A percentile compares a stretch with the other conserved stretches of the same genome.
Evolutionary conservation across 2,113 vertebrate species (phyloP).

Genomic region (Mus spicilegus): DNA sequence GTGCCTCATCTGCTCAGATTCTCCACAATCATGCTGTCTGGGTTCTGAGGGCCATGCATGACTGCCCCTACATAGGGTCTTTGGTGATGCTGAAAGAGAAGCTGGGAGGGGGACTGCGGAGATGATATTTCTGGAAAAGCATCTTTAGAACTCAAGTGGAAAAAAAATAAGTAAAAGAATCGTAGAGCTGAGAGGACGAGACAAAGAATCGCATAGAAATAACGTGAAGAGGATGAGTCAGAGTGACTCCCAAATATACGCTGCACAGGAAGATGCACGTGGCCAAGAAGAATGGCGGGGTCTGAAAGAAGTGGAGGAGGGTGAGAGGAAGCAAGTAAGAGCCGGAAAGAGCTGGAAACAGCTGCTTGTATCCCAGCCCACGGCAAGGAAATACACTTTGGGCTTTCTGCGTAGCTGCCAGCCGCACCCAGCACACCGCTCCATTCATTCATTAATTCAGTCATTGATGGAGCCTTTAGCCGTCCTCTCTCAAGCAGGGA

Average conservation of each 20-base stretch:
- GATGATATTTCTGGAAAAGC: slow-evolving; percentile 25
- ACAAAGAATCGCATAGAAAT: neutral
- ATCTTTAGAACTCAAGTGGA: neutral
- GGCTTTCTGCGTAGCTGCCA: neutral
- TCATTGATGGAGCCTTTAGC: slow-evolving; percentile 58
- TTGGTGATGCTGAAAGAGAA: neutral
- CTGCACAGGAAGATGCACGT: slow-evolving; percentile 58
- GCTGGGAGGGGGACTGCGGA: neutral
- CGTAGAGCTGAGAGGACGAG: slow-evolving; percentile 8
- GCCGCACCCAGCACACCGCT: slow-evolving; percentile 6
- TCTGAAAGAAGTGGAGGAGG: slow-evolving; percentile 46
- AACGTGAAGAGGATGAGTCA: neutral
- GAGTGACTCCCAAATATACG: neutral
- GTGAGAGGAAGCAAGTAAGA: neutral
- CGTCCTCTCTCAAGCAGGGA: slow-evolving; percentile 17
- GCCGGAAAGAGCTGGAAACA: slow-evolving; percentile 49
- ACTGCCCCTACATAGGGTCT: neutral
- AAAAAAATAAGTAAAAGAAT: neutral
- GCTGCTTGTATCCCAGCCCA: neutral
- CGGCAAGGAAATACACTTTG: slow-evolving; percentile 39
- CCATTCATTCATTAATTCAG: slow-evolving; percentile 71
- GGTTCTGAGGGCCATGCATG: neutral
- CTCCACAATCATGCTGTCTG: neutral
- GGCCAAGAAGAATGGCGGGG: slow-evolving; percentile 43
- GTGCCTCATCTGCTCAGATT: neutral